Conservation (phyloP, 2,113 vertebrate genomes). For the Podiceps cristatus region DNA sequence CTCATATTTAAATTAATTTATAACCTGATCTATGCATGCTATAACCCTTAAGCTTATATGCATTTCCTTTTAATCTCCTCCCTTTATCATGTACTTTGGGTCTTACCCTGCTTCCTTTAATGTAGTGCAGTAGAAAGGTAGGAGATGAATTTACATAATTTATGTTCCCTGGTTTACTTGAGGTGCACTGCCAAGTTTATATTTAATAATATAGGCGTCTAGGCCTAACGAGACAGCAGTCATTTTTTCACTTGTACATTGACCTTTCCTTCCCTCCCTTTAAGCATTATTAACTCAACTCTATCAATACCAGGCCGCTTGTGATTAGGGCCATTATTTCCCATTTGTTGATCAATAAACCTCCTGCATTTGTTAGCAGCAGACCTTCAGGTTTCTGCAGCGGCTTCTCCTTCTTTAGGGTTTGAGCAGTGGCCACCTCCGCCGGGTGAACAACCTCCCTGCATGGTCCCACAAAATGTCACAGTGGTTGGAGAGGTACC, state of each 20-base stretch:
- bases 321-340: not conserved
- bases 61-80: not conserved
- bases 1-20: conserved; percentile 30
- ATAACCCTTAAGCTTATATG: not conserved
- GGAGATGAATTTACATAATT: conserved; percentile 7
- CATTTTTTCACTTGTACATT: not conserved
- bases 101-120: not conserved
- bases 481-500: not conserved
- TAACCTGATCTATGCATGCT: not conserved
- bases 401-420: not conserved
- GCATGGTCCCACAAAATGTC: not conserved
- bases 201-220: not conserved
- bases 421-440: not conserved
- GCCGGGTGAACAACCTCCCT: rapidly evolving
- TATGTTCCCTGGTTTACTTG: conserved; percentile 6
- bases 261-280: conserved; percentile 15
- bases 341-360: not conserved
- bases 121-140: not conserved
- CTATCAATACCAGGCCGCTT: not conserved
- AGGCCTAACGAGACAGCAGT: not conserved
- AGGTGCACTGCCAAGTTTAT: not conserved
- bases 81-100: not conserved
- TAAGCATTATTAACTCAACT: conserved; percentile 16
- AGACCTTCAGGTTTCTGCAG: not conserved
- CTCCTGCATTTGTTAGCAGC: not conserved